These are phyloP conservation scores for Microplitis deprimator DNA, from an alignment of 2,888 invertebrate species.

Conservation along the genomic window DNA sequence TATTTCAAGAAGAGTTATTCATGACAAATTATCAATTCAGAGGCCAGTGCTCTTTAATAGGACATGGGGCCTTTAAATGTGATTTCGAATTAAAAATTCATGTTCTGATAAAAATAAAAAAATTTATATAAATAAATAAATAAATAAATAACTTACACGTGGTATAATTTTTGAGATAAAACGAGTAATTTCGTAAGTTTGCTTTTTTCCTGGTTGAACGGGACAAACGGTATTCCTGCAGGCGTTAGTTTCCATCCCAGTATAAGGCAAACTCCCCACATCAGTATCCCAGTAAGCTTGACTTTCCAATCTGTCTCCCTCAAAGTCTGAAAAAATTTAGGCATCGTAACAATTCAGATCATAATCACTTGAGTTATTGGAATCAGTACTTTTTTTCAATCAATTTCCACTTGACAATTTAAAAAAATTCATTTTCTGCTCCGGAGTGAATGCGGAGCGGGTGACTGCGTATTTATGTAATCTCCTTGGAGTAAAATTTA, in stretches of 20 bases:
- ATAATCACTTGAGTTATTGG: background rate
- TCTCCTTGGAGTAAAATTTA: too few relatives aligned
- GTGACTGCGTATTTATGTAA: too few relatives aligned
- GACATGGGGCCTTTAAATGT: background rate
- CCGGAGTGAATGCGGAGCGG: too few relatives aligned
- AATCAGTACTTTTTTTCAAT: too few relatives aligned
- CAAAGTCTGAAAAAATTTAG: constrained; percentile 70
- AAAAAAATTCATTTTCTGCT: too few relatives aligned
- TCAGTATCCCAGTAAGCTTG: constrained; percentile 74
- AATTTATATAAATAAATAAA: background rate
- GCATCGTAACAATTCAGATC: constrained; percentile 6
- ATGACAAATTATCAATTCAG: constrained; percentile 46
- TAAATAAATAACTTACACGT: constrained; percentile 51
- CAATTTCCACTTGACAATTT: too few relatives aligned
- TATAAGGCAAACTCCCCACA: constrained; percentile 73
- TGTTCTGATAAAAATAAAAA: background rate
- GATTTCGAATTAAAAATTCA: constrained; percentile 37
- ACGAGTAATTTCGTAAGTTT: constrained; percentile 72
- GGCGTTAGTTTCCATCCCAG: constrained; percentile 69
- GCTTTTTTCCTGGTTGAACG: constrained; percentile 69
- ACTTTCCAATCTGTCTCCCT: constrained; percentile 67
- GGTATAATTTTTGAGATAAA: too few relatives aligned
- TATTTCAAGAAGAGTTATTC: constrained; percentile 40
- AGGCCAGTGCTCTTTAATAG: constrained; percentile 41
- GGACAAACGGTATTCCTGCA: constrained; percentile 76